Base-by-base conservation (phyloP, 1,140 invertebrate genomes). In the Dinothrombium tinctorium region DNA sequence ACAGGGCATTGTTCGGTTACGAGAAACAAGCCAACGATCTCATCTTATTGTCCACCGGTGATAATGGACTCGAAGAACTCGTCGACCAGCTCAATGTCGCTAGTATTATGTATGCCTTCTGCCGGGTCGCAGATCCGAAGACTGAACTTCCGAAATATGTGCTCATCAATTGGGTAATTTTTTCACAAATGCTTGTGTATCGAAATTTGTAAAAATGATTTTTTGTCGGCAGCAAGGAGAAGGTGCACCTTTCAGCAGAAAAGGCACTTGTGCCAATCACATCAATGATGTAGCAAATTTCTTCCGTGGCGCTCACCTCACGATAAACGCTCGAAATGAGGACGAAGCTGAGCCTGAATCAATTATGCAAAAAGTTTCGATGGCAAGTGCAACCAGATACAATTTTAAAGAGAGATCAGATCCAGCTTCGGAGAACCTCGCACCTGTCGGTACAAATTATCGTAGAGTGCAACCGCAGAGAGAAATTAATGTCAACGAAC, bases 171-270 rank as follows among this genome's bases (percentile, higher is more conserved):
- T n/a, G n/a, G n/a, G n/a, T n/a, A n/a, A n/a, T n/a, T n/a, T n/a
- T n/a, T n/a, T n/a, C n/a, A n/a, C n/a, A n/a, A n/a, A n/a, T n/a
- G n/a, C n/a, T n/a, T n/a, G n/a, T n/a, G n/a, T n/a, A n/a, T n/a
- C n/a, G n/a, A n/a, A n/a, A n/a, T n/a, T n/a, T n/a, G n/a, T n/a
- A n/a, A n/a, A n/a, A n/a, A n/a, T n/a, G n/a, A n/a, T n/a, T n/a
- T n/a, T n/a, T n/a, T n/a, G n/a, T n/a, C n/a, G n/a, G n/a, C 49
- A 74, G 69, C 69, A 84, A 77, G 84, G 84, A 14, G 84, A 92
- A 64, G 80, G 81, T n/a, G 81, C 82, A 12, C 83, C 82, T 36
- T 73, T 81, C 36, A 68, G 79, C 2, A 65, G 78, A 19, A 90
- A 89, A 61, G 81, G 83, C 29, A 78, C 74, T 21, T 90, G 80